phyloP scores from a whole-genome alignment of 2,113 vertebrate species.

The Calyptommatus sinebrachiatus region DNA sequence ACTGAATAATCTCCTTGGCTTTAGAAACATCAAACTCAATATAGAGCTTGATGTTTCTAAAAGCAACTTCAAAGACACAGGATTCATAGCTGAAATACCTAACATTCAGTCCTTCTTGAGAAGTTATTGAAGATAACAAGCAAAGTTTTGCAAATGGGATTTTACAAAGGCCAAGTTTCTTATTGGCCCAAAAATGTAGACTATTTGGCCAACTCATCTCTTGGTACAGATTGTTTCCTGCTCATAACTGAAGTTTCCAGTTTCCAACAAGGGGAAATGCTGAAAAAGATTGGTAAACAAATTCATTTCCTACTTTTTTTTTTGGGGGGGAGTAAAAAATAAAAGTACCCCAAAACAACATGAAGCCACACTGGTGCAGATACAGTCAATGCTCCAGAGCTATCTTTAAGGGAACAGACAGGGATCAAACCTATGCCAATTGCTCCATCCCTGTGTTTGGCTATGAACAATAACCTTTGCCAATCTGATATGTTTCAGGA shows the following conservation, averaged over 20 bases:
- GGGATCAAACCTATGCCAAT: too few relatives aligned
- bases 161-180: conserved; percentile 47
- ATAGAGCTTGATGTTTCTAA: conserved; percentile 57
- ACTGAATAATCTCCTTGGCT: not conserved
- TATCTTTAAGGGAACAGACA: too few relatives aligned
- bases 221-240: conserved; percentile 42
- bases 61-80: conserved; percentile 51
- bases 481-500: too few relatives aligned
- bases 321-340: too few relatives aligned
- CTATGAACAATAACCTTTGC: too few relatives aligned
- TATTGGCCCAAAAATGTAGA: conserved; percentile 62
- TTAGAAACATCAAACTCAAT: conserved; percentile 40
- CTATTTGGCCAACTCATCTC: conserved; percentile 57
- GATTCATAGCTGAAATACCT: conserved; percentile 55
- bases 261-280: conserved; percentile 4
- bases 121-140: conserved; percentile 13
- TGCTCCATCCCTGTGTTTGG: too few relatives aligned
- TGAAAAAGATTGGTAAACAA: not conserved
- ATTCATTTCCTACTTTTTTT: not conserved
- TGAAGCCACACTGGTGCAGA: too few relatives aligned
- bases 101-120: conserved; percentile 53
- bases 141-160: conserved; percentile 47
- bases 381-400: too few relatives aligned
- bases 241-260: conserved; percentile 6
- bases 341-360: not conserved